phyloP scores from a whole-genome alignment of 2,888 invertebrate genomes.

The Proisotoma minuta region DNA sequence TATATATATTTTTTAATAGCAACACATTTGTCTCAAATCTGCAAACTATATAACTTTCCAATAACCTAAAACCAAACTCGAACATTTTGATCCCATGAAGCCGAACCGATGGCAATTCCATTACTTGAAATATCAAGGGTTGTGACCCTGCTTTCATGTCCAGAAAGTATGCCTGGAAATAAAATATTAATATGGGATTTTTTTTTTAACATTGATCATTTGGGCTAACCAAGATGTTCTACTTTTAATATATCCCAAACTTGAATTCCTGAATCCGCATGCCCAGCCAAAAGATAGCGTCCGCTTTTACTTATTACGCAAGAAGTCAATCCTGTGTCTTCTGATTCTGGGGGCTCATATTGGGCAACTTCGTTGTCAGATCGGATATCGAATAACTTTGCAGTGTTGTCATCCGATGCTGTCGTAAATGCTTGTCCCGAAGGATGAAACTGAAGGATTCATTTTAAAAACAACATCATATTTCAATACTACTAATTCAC shows the following conservation, averaged over 20 bases:
- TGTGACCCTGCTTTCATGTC: constrained; percentile 83
- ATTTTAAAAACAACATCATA: too few relatives aligned
- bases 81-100: constrained; percentile 86
- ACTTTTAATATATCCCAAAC: constrained; percentile 84
- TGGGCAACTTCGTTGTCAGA: constrained; percentile 72
- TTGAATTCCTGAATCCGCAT: constrained; percentile 76
- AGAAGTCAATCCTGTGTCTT: constrained; percentile 68
- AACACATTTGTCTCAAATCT: too few relatives aligned
- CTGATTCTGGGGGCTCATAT: constrained; percentile 48
- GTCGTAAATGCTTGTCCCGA: constrained; percentile 77
- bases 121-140: constrained; percentile 74
- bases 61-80: constrained; percentile 72
- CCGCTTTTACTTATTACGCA: constrained; percentile 75
- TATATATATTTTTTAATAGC: too few relatives aligned
- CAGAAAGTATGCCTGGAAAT: constrained; percentile 63
- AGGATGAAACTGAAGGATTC: constrained; percentile 70
- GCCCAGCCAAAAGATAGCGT: constrained; percentile 73
- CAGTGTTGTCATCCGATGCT: constrained; percentile 85
- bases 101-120: constrained; percentile 77
- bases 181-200: not conserved
- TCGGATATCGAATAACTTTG: constrained; percentile 79
- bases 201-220: not conserved
- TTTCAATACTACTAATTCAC: too few relatives aligned
- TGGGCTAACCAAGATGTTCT: constrained; percentile 65
- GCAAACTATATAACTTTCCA: not conserved